These are phyloP conservation scores for Portunus trituberculatus DNA, from an alignment of 1,140 invertebrate species.

Conservation along the genomic window DNA sequence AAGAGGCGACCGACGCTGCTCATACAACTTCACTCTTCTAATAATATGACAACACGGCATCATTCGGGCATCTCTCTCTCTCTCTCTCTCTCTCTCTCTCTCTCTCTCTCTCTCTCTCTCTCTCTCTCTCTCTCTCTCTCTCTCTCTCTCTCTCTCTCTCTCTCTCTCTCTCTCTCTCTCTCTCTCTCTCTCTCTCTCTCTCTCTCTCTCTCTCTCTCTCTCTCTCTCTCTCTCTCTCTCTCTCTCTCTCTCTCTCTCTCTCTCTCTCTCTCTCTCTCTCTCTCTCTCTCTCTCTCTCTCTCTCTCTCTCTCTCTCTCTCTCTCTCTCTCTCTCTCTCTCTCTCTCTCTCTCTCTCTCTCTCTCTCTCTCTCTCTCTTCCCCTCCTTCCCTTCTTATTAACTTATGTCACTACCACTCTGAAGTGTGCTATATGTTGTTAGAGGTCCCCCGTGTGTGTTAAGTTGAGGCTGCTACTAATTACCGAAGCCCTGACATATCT, in stretches of 20 bases:
- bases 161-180: not conserved
- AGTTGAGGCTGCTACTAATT: too few relatives aligned
- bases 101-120: not conserved
- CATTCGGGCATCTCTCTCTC: conserved; percentile 18
- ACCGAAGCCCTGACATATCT: too few relatives aligned
- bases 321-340: not conserved
- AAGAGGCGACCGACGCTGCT: not conserved
- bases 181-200: conserved; percentile 1
- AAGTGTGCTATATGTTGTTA: too few relatives aligned
- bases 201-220: not conserved
- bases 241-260: not conserved
- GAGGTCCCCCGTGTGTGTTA: too few relatives aligned
- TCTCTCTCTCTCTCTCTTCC: not conserved
- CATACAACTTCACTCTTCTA: conserved; percentile 1
- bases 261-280: not conserved
- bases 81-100: not conserved
- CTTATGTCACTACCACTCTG: too few relatives aligned
- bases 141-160: not conserved
- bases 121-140: not conserved
- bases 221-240: not conserved
- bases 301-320: not conserved
- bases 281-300: not conserved
- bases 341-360: not conserved
- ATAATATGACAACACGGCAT: conserved; percentile 14
- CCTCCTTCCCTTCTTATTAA: too few relatives aligned